Base-by-base conservation (phyloP, 2,888 invertebrate genomes). In the Drosophila borborema region DNA sequence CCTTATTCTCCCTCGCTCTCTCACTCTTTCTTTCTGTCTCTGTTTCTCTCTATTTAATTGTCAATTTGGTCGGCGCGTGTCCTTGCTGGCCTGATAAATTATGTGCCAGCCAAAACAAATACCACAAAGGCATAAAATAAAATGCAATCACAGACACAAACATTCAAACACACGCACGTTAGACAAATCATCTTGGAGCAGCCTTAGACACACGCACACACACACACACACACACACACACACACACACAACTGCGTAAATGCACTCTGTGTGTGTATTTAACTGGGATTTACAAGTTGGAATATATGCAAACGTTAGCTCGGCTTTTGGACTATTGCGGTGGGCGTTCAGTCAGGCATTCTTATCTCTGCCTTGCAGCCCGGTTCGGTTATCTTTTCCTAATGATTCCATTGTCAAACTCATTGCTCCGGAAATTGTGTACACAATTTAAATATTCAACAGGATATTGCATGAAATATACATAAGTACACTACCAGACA, bases 401-500 rank as follows among this genome's bases (percentile, higher is more conserved):
- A 86, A 87, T 86, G 88, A 87, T 86, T 84, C 86, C 79, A 86
- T 86, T 86, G 86, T 87, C 86, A 87, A 84, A 79, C 72, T 80
- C 86, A 86, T 82, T 75, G 81, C 84, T 80, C 81, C 83, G 88
- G 86, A 87, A 88, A 85, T 88, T 88, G 86, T 85, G 81, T 78
- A 85, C 81, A 82, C 83, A 88, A 88, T 82, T 86, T 88, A 88
- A 87, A 87, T 87, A 88, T 86, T 86, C 86, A 83, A 85, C 88
- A 87, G 86, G 85, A 88, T 88, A 88, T 88, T 85, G 77, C 88
- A 81, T 85, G 77, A 73, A 74, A 83, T 82, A 83, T 77, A 81
- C 81, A 82, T 82, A 73, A 80, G 71, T 51, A 51, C 51, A 34
- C 51, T 65, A 69, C 23, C 64, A 71, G 64, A 65, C 56, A 63